Evolutionary conservation across 2,113 vertebrate genomes (phyloP).

Genomic region (Toxotes chatareus): DNA sequence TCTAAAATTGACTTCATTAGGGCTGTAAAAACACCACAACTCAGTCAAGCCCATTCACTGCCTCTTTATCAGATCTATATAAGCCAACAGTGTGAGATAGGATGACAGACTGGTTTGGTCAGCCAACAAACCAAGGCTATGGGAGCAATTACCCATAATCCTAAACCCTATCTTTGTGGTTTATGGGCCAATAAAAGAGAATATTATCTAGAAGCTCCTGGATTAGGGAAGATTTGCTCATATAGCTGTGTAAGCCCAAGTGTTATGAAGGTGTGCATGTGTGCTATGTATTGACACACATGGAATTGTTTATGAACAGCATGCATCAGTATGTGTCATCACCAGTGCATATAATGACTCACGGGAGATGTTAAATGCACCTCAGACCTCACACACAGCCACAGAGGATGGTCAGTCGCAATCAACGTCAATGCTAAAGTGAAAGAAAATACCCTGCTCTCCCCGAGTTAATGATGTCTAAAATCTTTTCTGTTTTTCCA

Average conservation of each 20-base stretch:
- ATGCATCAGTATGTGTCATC: background rate
- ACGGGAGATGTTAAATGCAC: constrained; percentile 34
- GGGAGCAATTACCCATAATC: constrained; percentile 34
- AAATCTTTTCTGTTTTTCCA: constrained; percentile 52
- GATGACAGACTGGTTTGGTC: constrained; percentile 33
- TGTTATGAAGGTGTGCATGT: constrained; percentile 8
- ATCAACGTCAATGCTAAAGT: constrained; percentile 36
- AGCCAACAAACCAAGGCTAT: constrained; percentile 21
- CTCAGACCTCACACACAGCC: constrained; percentile 54
- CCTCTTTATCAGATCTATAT: constrained; percentile 39
- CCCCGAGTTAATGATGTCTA: constrained; percentile 16
- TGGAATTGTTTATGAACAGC: constrained; percentile 23
- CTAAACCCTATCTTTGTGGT: constrained; percentile 20
- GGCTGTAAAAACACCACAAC: constrained; percentile 31
- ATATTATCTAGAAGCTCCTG: constrained; percentile 16
- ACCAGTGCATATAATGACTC: constrained; percentile 7
- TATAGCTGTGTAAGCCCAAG: background rate
- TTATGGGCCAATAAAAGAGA: constrained; percentile 44
- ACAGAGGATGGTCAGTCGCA: constrained; percentile 35
- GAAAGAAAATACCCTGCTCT: constrained; percentile 45
- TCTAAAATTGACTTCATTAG: constrained; percentile 36
- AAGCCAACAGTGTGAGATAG: background rate
- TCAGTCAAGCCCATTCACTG: constrained; percentile 14
- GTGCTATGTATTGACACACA: constrained; percentile 9
- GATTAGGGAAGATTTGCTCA: constrained; percentile 30